Evolutionary conservation across 2,113 vertebrate genomes (phyloP).

Genomic region (Fregata magnificens): DNA sequence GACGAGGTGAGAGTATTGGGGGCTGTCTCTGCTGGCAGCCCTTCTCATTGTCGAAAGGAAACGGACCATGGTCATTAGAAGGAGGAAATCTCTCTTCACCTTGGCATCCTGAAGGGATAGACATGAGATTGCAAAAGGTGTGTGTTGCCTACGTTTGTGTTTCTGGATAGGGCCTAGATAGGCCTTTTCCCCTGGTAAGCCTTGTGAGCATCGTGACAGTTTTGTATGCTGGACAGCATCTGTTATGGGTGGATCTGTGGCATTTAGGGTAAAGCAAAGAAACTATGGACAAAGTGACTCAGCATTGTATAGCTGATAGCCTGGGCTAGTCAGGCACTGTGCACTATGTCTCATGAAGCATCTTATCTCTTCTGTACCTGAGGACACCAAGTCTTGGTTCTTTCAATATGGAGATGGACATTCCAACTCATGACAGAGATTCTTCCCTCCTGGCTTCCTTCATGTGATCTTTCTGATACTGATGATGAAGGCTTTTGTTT

Average conservation of each 20-base stretch:
- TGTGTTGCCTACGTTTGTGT: background rate
- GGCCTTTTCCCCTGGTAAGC: background rate
- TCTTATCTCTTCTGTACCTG: background rate
- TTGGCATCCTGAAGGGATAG: background rate
- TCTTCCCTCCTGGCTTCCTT: background rate
- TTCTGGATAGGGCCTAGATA: background rate
- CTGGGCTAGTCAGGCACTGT: background rate
- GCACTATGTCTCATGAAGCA: background rate
- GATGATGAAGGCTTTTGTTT: background rate
- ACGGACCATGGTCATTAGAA: rapidly evolving
- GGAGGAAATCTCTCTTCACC: background rate
- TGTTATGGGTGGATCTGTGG: background rate
- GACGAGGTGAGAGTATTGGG: background rate
- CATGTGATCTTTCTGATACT: background rate
- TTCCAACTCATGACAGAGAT: background rate
- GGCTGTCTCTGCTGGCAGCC: background rate
- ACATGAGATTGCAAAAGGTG: background rate
- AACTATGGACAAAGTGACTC: background rate
- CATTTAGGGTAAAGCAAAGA: background rate
- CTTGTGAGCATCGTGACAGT: background rate
- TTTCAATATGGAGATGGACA: background rate
- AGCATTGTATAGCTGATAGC: background rate
- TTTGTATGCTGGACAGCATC: background rate
- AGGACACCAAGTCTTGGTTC: background rate
- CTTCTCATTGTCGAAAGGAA: rapidly evolving